Percentiles rank a stretch among this genome's conserved stretches.
phyloP scores from a whole-genome alignment of 1,140 invertebrate genomes.

The Propsilocerus akamusi region DNA sequence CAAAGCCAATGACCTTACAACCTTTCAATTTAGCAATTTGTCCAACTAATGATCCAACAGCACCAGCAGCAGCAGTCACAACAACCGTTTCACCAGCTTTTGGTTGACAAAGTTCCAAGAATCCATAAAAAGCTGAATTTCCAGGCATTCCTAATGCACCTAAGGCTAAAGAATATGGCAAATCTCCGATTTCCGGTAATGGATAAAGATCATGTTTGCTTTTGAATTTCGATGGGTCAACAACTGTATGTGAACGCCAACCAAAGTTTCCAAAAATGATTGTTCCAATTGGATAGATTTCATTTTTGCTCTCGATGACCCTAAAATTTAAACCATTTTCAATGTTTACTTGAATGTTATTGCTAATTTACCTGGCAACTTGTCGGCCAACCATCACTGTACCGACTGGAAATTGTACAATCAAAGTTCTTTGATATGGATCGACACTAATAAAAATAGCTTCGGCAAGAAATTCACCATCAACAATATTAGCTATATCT shows the following conservation, averaged over 20 bases:
- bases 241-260: constrained; percentile 31
- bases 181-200: constrained; percentile 17
- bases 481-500: constrained; percentile 34
- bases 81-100: constrained; percentile 46
- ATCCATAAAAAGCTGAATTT: constrained; percentile 54
- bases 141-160: constrained; percentile 26
- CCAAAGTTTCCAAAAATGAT: constrained; percentile 24
- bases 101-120: constrained; percentile 43
- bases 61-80: constrained; percentile 41
- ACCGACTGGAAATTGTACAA: constrained; percentile 26
- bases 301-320: constrained; percentile 23
- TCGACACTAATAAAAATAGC: constrained; percentile 49
- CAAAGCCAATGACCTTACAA: constrained; percentile 48
- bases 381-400: constrained; percentile 40
- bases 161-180: constrained; percentile 16
- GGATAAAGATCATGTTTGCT: constrained; percentile 6
- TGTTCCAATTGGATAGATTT: constrained; percentile 23
- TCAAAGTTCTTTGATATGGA: constrained; percentile 45
- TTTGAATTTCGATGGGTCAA: constrained; percentile 10
- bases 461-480: constrained; percentile 44
- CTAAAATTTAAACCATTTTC: constrained; percentile 3
- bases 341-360: not conserved
- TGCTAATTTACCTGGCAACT: constrained; percentile 33
- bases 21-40: constrained; percentile 52
- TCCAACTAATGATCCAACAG: constrained; percentile 48